A percentile compares a stretch with the other conserved stretches of the same genome.
These are phyloP conservation scores for Xyrichtys novacula DNA, from an alignment of 2,797 vertebrate species.

Conservation along the genomic window DNA sequence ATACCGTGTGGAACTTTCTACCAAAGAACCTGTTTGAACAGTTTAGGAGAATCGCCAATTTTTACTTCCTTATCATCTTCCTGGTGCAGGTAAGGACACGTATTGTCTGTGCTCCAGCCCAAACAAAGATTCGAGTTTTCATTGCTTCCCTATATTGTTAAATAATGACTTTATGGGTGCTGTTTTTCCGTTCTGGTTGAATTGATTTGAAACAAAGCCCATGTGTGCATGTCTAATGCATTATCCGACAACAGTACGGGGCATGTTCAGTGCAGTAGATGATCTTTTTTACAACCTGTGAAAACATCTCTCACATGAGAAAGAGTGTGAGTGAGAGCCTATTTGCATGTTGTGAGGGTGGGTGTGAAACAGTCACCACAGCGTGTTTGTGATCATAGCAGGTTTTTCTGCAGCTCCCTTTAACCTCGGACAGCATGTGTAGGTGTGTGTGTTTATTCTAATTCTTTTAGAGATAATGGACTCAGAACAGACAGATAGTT, in stretches of 20 bases:
- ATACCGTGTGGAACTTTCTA: conserved; percentile 99
- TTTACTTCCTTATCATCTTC: conserved; percentile 99
- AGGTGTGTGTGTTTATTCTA: background rate
- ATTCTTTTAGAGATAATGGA: background rate
- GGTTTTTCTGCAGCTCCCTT: background rate
- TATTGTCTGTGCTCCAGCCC: conserved; percentile 6
- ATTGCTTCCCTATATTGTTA: conserved; percentile 12
- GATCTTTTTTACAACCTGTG: background rate
- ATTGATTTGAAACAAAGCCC: background rate
- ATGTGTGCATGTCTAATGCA: background rate
- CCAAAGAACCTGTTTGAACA: conserved; percentile 99
- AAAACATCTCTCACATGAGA: background rate
- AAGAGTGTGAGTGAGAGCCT: background rate
- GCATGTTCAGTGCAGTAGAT: background rate
- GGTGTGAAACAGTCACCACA: conserved; percentile 15
- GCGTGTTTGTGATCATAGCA: background rate
- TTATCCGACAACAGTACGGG: background rate
- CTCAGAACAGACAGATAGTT: background rate
- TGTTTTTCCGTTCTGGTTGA: conserved; percentile 2
- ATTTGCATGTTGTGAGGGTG: conserved; percentile 24
- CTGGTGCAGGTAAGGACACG: conserved; percentile 94
- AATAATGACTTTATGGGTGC: background rate
- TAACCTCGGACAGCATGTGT: background rate
- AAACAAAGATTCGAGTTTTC: conserved; percentile 19
- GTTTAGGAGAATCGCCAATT: conserved; percentile 99